A percentile compares a stretch with the other conserved stretches of the same genome.
Evolutionary conservation across 2,797 vertebrate species (phyloP).

Genomic region (Nyctibius grandis): DNA sequence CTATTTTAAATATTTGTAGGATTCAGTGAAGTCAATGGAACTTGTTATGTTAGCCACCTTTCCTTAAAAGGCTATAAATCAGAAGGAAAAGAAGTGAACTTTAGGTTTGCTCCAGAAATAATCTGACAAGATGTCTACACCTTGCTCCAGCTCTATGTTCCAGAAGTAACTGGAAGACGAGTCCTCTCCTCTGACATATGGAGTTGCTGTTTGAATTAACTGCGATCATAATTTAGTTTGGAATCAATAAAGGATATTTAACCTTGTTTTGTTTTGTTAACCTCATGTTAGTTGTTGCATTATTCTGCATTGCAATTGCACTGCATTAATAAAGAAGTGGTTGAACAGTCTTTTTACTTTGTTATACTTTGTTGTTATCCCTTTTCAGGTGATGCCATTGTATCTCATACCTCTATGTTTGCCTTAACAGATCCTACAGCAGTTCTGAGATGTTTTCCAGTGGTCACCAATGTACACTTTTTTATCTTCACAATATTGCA

Average conservation of each 20-base stretch:
- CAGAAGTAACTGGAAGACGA: neutral
- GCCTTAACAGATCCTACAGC: neutral
- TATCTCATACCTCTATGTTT: neutral
- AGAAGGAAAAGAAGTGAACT: neutral
- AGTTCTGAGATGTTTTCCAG: neutral
- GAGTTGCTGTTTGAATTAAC: neutral
- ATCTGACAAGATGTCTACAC: neutral
- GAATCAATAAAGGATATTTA: neutral
- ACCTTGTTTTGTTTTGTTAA: neutral
- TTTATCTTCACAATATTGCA: neutral
- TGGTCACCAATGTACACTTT: fast-evolving
- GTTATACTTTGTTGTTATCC: neutral
- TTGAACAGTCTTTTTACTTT: neutral
- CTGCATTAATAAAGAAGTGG: neutral
- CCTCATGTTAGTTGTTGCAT: neutral
- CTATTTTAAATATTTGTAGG: neutral
- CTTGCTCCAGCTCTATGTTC: neutral
- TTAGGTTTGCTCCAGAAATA: neutral
- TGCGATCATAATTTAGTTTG: neutral
- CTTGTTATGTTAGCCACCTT: neutral
- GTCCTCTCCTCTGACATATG: neutral
- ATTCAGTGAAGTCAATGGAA: neutral
- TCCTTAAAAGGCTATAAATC: neutral
- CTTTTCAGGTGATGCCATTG: neutral
- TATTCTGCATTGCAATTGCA: neutral